phyloP scores from a whole-genome alignment of 2,113 vertebrate genomes.

The Taurulus bubalis region DNA sequence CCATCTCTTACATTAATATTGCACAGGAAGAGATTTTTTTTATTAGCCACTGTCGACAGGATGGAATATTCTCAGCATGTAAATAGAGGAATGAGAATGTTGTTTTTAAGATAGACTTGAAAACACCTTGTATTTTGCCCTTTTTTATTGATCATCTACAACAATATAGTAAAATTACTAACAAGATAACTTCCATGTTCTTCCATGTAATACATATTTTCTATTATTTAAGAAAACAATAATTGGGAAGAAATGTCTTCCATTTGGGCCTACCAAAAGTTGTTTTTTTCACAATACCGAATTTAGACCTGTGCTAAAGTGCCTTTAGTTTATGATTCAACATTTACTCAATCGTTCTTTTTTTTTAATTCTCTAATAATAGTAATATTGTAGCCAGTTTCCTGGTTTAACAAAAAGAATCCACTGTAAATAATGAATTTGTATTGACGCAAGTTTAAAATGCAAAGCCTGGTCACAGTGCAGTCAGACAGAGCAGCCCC shows the following conservation, averaged over 20 bases:
- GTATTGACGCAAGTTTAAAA: conserved; percentile 28
- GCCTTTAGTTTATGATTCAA: neutral
- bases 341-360: neutral
- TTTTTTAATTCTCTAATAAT: neutral
- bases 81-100: neutral
- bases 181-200: neutral
- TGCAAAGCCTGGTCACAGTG: conserved; percentile 30
- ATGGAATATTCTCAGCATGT: neutral
- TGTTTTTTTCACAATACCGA: too few species aligned
- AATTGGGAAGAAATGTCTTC: neutral
- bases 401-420: neutral
- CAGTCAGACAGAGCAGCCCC: conserved; percentile 71
- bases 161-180: neutral
- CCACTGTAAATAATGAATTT: conserved; percentile 36
- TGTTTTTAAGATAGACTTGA: neutral
- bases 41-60: neutral
- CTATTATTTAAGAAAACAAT: neutral
- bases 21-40: neutral
- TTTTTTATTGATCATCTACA: neutral
- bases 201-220: neutral
- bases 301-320: too few species aligned
- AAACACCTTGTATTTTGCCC: neutral
- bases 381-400: neutral
- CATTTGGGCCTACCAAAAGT: neutral
- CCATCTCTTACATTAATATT: neutral